Evolutionary conservation across 1,140 invertebrate genomes (phyloP).

Genomic region (Aphidius ervi): DNA sequence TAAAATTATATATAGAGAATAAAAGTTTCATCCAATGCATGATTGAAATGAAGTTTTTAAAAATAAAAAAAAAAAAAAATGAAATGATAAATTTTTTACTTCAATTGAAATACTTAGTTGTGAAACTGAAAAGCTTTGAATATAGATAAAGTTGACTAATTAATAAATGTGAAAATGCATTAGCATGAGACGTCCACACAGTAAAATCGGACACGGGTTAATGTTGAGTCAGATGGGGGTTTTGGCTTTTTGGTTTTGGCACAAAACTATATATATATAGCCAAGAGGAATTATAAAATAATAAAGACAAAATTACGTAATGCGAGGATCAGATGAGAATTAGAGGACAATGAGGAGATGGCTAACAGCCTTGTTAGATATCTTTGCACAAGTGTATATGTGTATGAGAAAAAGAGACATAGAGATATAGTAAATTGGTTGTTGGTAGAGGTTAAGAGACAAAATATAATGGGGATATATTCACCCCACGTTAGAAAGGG

Average conservation of each 20-base stretch:
- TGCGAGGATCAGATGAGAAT: conserved; percentile 40
- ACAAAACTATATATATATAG: background rate
- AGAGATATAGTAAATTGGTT: conserved; percentile 10
- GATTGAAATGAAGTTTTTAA: too few relatives aligned
- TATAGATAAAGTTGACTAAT: conserved; percentile 40
- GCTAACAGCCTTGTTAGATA: conserved; percentile 20
- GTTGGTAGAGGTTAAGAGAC: background rate
- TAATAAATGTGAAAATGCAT: conserved; percentile 43
- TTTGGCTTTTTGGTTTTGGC: background rate
- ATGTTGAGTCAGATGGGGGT: conserved; percentile 4
- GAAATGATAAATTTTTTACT: too few relatives aligned
- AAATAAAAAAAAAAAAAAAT: too few relatives aligned
- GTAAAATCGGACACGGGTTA: conserved; percentile 26
- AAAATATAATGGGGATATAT: conserved; percentile 9
- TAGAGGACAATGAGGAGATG: conserved; percentile 37
- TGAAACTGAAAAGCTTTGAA: conserved; percentile 28
- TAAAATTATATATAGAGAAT: too few relatives aligned
- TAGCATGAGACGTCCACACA: conserved; percentile 35
- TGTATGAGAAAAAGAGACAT: conserved; percentile 5
- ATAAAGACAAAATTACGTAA: conserved; percentile 48
- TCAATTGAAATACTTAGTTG: background rate
- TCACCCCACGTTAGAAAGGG: background rate
- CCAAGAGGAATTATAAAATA: conserved; percentile 40
- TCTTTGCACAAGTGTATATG: background rate
- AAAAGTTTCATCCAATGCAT: too few relatives aligned